A percentile compares a stretch with the other conserved stretches of the same genome.
Conservation (phyloP, 2,113 vertebrate genomes). For the Platysternon megacephalum region DNA sequence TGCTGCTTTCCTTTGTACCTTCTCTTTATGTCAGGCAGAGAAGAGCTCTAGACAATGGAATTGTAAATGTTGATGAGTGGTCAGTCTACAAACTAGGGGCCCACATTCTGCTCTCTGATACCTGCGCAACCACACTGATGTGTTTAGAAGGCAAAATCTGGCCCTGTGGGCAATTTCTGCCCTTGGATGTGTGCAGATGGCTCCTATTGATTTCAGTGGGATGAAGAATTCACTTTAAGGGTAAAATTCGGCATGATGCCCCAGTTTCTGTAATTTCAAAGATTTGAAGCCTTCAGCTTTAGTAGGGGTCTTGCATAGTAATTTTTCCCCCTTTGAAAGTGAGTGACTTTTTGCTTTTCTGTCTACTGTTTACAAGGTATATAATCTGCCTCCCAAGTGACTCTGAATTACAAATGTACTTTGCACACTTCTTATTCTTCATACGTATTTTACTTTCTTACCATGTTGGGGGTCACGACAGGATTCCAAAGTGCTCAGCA, state of each 20-base stretch:
- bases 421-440: not conserved
- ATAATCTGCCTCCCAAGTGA: not conserved
- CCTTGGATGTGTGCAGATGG: not conserved
- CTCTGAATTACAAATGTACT: not conserved
- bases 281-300: not conserved
- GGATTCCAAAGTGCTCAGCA: constrained; percentile 91
- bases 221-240: not conserved
- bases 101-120: not conserved
- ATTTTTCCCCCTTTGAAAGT: not conserved
- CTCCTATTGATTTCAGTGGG: not conserved
- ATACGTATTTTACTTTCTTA: constrained; percentile 54
- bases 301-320: not conserved
- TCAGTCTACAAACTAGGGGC: not conserved
- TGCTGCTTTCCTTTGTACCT: not conserved
- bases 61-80: not conserved
- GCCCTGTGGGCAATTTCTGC: not conserved
- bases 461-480: constrained; percentile 85
- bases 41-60: not conserved
- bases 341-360: not conserved
- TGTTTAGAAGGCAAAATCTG: not conserved
- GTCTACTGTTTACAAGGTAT: not conserved
- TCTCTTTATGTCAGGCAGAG: not conserved
- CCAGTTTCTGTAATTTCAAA: not conserved
- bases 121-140: not conserved
- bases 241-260: not conserved